Evolutionary conservation across 2,797 vertebrate genomes (phyloP).

Genomic region (Leucoraja ocellata): DNA sequence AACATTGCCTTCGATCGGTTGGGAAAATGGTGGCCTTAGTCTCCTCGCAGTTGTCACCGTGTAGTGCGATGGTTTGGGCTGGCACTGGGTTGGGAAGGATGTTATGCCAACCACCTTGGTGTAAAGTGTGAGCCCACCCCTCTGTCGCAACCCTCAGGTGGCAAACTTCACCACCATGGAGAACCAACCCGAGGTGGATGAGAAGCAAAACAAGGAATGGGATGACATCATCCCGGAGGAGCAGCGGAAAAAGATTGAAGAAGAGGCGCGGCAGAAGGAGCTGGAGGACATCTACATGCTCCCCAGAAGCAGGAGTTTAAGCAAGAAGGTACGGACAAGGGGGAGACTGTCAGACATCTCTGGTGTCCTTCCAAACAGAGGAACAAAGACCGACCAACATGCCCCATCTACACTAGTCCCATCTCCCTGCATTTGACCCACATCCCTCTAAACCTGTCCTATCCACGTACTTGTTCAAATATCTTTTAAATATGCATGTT

Average conservation of each 20-base stretch:
- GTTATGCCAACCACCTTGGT: too few species aligned
- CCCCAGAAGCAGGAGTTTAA: conserved; percentile 90
- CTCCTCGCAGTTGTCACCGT: too few species aligned
- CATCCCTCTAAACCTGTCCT: too few species aligned
- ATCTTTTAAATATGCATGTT: too few species aligned
- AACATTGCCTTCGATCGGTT: neutral
- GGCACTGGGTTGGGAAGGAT: too few species aligned
- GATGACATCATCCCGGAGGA: conserved; percentile 94
- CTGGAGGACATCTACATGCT: conserved; percentile 96
- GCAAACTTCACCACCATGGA: conserved; percentile 97
- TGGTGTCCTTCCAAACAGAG: neutral
- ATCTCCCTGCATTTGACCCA: too few species aligned
- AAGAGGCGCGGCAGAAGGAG: conserved; percentile 90
- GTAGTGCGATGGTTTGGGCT: too few species aligned
- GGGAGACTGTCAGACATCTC: conserved; percentile 12
- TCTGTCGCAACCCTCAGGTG: conserved; percentile 61
- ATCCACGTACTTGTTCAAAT: too few species aligned
- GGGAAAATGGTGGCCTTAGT: neutral
- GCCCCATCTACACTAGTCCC: too few species aligned
- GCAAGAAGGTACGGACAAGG: conserved; percentile 71
- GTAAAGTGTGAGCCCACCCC: neutral
- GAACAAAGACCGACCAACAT: too few species aligned
- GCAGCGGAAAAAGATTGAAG: conserved; percentile 81
- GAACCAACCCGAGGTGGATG: conserved; percentile 71
- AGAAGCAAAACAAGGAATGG: conserved; percentile 72